A percentile compares a stretch with the other conserved stretches of the same genome.
These are phyloP conservation scores for Glandiceps talaboti DNA, from an alignment of 53 echinoderm and acorn worm species.

Conservation along the genomic window DNA sequence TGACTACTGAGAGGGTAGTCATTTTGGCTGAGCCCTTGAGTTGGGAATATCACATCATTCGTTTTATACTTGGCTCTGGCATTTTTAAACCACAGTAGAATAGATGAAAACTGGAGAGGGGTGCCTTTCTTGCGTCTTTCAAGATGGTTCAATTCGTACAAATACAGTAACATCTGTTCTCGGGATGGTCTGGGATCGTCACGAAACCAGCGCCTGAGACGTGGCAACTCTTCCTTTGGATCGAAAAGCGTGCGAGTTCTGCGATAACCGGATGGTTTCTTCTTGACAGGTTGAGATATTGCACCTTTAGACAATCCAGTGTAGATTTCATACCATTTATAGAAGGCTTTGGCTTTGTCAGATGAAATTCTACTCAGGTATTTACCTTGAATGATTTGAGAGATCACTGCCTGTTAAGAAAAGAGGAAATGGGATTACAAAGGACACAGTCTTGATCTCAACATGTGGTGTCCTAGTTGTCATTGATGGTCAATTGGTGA, in stretches of 20 bases:
- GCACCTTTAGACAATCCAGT: slow-evolving; percentile 78
- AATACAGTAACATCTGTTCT: slow-evolving; percentile 67
- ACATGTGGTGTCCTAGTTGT: too few relatives aligned
- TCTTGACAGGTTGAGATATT: slow-evolving; percentile 46
- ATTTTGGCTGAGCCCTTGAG: not conserved
- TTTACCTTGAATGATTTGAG: slow-evolving; percentile 71
- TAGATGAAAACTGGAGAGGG: slow-evolving; percentile 93
- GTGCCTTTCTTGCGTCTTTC: slow-evolving; percentile 69
- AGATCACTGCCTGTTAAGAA: slow-evolving; percentile 46
- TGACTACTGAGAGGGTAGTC: not conserved
- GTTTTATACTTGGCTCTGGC: slow-evolving; percentile 73
- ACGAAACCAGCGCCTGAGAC: slow-evolving; percentile 76
- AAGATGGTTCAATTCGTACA: slow-evolving; percentile 78
- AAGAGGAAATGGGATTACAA: slow-evolving; percentile 1
- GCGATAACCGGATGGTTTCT: slow-evolving; percentile 40
- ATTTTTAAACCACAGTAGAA: slow-evolving; percentile 99
- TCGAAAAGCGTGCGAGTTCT: slow-evolving; percentile 77
- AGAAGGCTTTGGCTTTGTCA: slow-evolving; percentile 82
- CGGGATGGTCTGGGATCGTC: slow-evolving; percentile 76
- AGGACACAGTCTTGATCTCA: too few relatives aligned
- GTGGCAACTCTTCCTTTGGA: slow-evolving; percentile 69
- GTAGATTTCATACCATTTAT: slow-evolving; percentile 96
- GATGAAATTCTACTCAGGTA: slow-evolving; percentile 62
- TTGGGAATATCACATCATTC: not conserved
- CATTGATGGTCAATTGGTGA: too few relatives aligned